phyloP scores from a whole-genome alignment of 92 coral and sea anemone species.

The Parazoanthus darwini region DNA sequence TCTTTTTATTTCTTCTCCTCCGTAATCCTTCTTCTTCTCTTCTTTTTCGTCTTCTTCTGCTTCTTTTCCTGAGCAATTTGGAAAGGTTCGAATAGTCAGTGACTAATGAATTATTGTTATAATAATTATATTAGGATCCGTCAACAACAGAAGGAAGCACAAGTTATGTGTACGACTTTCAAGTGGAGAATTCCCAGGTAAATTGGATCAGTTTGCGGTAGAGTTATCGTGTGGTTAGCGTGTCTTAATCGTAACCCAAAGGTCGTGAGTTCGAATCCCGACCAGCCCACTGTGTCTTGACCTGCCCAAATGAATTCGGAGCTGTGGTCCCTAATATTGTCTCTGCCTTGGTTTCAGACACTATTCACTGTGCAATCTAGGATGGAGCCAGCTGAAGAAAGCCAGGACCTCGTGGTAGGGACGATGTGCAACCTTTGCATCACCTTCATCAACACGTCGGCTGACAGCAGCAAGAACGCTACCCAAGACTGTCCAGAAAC shows the following conservation, averaged over 20 bases:
- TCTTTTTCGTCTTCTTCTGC: background rate
- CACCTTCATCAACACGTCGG: constrained; percentile 55
- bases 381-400: constrained; percentile 59
- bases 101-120: background rate
- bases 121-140: background rate
- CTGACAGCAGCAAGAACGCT: background rate
- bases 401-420: constrained; percentile 63
- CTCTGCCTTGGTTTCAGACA: constrained; percentile 54
- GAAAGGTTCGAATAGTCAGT: background rate
- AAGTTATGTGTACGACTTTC: constrained; percentile 67
- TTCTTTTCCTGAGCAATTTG: background rate
- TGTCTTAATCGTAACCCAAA: too few relatives aligned
- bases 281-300: background rate
- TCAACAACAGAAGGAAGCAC: constrained; percentile 40
- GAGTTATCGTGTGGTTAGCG: too few relatives aligned
- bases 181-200: constrained; percentile 65
- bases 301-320: too few relatives aligned
- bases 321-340: background rate
- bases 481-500: constrained; percentile 21
- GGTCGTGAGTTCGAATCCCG: too few relatives aligned
- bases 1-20: background rate
- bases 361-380: constrained; percentile 75
- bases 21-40: too few relatives aligned
- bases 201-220: background rate
- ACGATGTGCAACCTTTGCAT: constrained; percentile 63